Evolutionary conservation across 2,888 invertebrate genomes (phyloP).

Genomic region (Strigamia maritima): DNA sequence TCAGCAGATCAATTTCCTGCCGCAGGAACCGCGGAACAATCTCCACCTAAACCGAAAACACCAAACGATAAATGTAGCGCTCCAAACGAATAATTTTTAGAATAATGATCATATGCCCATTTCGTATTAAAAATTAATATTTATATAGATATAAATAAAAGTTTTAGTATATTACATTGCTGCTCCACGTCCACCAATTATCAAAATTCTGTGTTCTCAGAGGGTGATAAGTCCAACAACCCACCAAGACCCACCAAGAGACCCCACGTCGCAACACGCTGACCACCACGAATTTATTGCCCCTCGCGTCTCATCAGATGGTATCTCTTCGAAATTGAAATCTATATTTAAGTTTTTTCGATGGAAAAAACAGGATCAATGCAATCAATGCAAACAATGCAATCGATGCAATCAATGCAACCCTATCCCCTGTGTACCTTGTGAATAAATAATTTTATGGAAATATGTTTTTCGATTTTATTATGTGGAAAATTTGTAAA

Average conservation of each 20-base stretch:
- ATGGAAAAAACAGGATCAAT: background rate
- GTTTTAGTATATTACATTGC: background rate
- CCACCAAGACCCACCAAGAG: conserved; percentile 8
- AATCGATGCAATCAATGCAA: background rate
- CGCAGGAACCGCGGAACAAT: background rate
- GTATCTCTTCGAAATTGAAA: background rate
- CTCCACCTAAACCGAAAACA: background rate
- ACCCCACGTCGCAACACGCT: background rate
- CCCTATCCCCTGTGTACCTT: background rate
- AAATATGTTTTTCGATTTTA: background rate
- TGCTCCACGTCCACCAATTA: conserved; percentile 26
- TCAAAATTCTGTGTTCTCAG: conserved; percentile 29
- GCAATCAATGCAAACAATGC: no score
- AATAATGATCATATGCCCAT: background rate
- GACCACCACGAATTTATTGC: background rate
- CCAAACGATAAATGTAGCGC: background rate
- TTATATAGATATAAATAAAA: background rate
- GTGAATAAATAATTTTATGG: background rate
- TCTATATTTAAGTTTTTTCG: background rate
- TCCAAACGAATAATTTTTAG: background rate
- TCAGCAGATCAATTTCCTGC: no score
- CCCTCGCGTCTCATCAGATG: background rate
- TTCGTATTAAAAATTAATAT: background rate
- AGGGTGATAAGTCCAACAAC: conserved; percentile 4
- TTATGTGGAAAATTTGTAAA: background rate